phyloP scores from a whole-genome alignment of 2,113 vertebrate genomes.

The Sphyrna mokarran region DNA sequence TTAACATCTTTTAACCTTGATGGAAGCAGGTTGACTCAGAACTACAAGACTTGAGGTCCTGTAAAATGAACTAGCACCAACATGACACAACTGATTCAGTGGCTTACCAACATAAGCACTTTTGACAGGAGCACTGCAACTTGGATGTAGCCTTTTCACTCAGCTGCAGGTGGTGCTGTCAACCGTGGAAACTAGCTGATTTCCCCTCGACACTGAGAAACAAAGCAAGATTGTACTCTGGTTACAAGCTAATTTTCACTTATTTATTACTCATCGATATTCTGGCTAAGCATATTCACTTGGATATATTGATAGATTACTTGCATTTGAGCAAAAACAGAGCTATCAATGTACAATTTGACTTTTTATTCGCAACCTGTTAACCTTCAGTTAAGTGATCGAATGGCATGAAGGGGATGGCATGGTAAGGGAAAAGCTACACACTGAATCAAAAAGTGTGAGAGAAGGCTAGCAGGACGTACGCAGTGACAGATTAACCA shows the following conservation, averaged over 20 bases:
- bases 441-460: not conserved
- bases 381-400: not conserved
- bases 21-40: not conserved
- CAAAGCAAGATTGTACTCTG: not conserved
- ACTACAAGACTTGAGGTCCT: not conserved
- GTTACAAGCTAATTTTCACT: not conserved
- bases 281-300: not conserved
- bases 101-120: not conserved
- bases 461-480: not conserved
- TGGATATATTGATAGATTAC: not conserved
- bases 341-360: not conserved
- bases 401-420: not conserved
- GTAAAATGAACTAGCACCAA: not conserved
- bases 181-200: not conserved
- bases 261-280: not conserved
- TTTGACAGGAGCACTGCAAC: not conserved
- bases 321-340: not conserved
- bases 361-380: not conserved
- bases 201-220: not conserved
- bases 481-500: too few relatives aligned
- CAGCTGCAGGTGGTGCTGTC: constrained; percentile 22
- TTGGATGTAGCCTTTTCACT: not conserved
- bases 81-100: too few relatives aligned
- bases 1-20: not conserved
- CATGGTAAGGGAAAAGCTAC: not conserved